Conservation (phyloP, 2,888 invertebrate genomes). For the Mellilla xanthometata region DNA sequence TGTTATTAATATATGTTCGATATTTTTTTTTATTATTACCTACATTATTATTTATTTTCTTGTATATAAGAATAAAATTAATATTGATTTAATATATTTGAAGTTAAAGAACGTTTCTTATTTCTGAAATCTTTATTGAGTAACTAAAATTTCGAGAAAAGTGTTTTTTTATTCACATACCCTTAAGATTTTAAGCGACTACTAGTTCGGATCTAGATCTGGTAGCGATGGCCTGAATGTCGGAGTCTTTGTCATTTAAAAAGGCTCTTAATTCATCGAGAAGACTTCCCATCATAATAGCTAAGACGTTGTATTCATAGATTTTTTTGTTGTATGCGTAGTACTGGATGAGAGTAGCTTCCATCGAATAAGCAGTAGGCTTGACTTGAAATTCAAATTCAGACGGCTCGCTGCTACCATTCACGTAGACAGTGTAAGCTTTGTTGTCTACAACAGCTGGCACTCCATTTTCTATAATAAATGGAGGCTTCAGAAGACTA, state of each 20-base stretch:
- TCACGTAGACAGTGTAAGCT: slow-evolving; percentile 43
- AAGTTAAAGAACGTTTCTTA: too few relatives aligned
- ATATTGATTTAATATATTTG: too few relatives aligned
- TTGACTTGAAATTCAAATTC: slow-evolving; percentile 40
- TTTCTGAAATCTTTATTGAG: too few relatives aligned
- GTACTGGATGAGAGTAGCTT: slow-evolving; percentile 53
- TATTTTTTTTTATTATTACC: too few relatives aligned
- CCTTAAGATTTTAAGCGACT: too few relatives aligned
- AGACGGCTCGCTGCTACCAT: slow-evolving; percentile 43
- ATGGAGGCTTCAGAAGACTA: slow-evolving; percentile 49
- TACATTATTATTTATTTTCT: too few relatives aligned
- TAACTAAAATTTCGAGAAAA: too few relatives aligned
- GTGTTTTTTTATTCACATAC: too few relatives aligned
- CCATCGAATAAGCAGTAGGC: slow-evolving; percentile 54
- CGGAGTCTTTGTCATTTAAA: slow-evolving; percentile 36
- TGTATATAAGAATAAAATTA: too few relatives aligned
- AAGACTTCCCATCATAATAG: slow-evolving; percentile 29
- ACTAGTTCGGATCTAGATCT: slow-evolving; percentile 35
- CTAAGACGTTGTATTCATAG: slow-evolving; percentile 56
- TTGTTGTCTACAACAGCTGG: slow-evolving; percentile 45
- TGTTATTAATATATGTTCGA: too few relatives aligned
- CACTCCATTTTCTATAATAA: slow-evolving; percentile 44
- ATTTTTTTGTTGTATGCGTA: slow-evolving; percentile 59
- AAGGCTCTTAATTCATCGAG: slow-evolving; percentile 38
- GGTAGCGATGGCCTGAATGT: slow-evolving; percentile 45